These are phyloP conservation scores for Chaetorhynchus papuensis DNA, from an alignment of 2,113 vertebrate species.

Conservation along the genomic window DNA sequence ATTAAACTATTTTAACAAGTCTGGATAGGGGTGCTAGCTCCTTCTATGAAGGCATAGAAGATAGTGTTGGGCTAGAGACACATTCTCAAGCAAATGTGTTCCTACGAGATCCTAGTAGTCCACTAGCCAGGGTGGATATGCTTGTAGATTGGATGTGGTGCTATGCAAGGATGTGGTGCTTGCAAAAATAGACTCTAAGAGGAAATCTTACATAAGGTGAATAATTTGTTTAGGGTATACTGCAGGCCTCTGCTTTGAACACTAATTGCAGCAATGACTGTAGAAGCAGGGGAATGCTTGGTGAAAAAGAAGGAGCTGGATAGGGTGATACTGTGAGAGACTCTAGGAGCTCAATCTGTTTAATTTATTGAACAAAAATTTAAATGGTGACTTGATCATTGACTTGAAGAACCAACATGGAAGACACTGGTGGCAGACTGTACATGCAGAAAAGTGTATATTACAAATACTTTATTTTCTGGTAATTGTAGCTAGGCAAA, in stretches of 20 bases:
- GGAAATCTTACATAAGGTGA: not conserved
- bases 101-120: not conserved
- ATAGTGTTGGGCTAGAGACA: not conserved
- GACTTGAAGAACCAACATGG: not conserved
- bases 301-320: not conserved
- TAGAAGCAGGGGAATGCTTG: not conserved
- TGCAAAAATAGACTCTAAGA: not conserved
- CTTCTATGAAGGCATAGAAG: not conserved
- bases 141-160: not conserved
- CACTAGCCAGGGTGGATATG: not conserved
- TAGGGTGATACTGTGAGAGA: not conserved
- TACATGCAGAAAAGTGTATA: not conserved
- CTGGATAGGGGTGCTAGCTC: rapidly evolving
- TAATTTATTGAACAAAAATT: not conserved
- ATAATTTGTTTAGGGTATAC: not conserved
- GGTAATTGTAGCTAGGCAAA: not conserved
- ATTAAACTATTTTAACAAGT: not conserved
- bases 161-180: not conserved
- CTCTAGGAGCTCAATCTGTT: not conserved
- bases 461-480: not conserved
- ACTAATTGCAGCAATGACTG: not conserved
- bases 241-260: not conserved
- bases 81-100: not conserved
- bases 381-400: not conserved
- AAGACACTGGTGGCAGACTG: not conserved